Evolutionary conservation across 2,797 vertebrate genomes (phyloP).

Genomic region (Strix occidentalis): DNA sequence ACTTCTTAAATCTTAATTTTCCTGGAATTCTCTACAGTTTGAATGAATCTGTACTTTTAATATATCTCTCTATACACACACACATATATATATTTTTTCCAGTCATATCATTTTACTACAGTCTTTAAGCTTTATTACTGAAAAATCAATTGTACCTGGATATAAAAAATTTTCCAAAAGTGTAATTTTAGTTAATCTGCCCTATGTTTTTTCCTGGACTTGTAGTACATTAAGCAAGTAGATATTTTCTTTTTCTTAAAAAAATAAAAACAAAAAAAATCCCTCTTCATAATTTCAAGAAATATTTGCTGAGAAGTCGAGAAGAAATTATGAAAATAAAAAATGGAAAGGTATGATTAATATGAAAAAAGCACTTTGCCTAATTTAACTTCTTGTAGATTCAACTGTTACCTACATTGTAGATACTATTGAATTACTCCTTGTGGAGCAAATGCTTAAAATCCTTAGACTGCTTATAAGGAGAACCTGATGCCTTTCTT

Average conservation of each 20-base stretch:
- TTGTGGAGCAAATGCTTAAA: neutral
- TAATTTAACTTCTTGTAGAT: neutral
- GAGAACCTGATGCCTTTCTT: neutral
- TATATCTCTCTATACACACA: fast-evolving
- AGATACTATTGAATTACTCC: neutral
- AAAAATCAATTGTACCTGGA: neutral
- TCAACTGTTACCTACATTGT: neutral
- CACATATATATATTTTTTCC: neutral
- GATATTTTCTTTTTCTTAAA: neutral
- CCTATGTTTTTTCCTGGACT: neutral
- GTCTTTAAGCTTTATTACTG: neutral
- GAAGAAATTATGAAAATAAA: neutral
- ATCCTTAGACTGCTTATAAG: neutral
- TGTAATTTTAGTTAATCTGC: neutral
- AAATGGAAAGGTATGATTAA: neutral
- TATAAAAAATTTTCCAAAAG: neutral
- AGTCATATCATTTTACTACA: neutral
- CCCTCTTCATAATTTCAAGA: neutral
- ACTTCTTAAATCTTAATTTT: neutral
- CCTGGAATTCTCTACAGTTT: neutral
- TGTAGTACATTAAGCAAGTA: neutral
- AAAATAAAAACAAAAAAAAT: neutral
- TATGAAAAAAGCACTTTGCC: neutral
- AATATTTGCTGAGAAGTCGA: neutral
- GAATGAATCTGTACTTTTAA: neutral